Conservation (phyloP, 2,797 vertebrate species). For the Pelodytes ibericus region DNA sequence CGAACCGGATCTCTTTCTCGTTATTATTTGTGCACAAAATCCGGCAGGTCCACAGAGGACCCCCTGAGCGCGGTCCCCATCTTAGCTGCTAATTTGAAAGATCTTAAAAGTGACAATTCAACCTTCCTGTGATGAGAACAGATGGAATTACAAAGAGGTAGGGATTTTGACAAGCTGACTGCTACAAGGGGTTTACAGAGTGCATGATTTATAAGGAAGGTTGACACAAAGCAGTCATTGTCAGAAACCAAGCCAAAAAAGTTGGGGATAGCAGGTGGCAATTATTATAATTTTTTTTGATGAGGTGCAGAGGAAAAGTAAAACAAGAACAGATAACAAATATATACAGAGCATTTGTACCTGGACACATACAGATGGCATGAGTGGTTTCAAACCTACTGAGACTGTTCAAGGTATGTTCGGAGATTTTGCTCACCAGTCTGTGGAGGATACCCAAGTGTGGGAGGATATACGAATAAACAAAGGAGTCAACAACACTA, state of each 20-base stretch:
- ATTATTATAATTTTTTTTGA: conserved; percentile 41
- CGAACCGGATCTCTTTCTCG: background rate
- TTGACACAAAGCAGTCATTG: conserved; percentile 41
- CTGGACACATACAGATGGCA: background rate
- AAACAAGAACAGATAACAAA: conserved; percentile 11
- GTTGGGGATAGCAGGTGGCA: conserved; percentile 35
- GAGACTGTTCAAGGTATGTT: no score
- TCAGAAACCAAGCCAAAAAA: conserved; percentile 5
- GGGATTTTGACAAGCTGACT: conserved; percentile 1
- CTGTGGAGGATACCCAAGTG: no score
- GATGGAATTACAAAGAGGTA: conserved; percentile 38
- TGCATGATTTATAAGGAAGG: conserved; percentile 40
- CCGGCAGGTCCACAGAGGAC: background rate
- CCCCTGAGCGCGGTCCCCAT: background rate
- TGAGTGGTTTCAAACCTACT: no score
- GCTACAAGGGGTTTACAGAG: conserved; percentile 28
- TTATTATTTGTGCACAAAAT: background rate
- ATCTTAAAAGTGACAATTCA: conserved; percentile 35
- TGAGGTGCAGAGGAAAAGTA: background rate
- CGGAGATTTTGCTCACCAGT: no score
- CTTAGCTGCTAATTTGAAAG: conserved; percentile 29
- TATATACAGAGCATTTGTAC: background rate
- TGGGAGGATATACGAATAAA: no score
- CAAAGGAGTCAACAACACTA: no score
- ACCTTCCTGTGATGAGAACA: conserved; percentile 43